Percentiles rank a stretch among this genome's conserved stretches.
phyloP scores from a whole-genome alignment of 2,888 invertebrate genomes.

The Athalia circularis region DNA sequence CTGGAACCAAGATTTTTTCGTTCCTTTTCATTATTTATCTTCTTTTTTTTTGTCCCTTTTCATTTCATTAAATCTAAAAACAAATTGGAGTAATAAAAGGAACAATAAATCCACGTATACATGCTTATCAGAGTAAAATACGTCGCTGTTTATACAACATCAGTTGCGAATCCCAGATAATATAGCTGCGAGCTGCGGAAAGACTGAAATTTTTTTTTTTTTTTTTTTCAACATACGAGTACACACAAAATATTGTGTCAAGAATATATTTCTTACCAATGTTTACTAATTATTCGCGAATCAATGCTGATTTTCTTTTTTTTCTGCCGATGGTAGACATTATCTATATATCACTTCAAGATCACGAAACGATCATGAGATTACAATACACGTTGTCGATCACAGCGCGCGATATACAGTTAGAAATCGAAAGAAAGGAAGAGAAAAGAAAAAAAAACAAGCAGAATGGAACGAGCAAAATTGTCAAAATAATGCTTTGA shows the following conservation, averaged over 20 bases:
- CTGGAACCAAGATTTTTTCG: no score
- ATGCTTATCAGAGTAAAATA: slow-evolving; percentile 26
- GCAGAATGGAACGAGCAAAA: no score
- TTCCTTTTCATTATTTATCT: neutral
- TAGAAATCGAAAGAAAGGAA: no score
- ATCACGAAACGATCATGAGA: no score
- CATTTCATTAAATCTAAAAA: neutral
- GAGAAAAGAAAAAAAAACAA: no score
- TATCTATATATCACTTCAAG: no score
- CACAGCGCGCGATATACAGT: no score
- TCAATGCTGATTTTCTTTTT: neutral
- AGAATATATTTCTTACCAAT: no score
- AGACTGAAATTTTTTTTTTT: neutral
- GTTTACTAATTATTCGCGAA: neutral
- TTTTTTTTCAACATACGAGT: neutral
- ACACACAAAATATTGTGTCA: no score
- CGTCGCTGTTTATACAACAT: neutral
- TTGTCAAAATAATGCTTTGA: no score
- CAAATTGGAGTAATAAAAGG: neutral
- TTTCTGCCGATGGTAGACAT: no score
- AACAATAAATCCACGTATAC: slow-evolving; percentile 16
- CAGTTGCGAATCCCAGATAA: slow-evolving; percentile 4
- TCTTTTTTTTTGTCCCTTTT: neutral
- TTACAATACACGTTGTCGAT: no score
- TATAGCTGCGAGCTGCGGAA: neutral